These are phyloP conservation scores for Marcusenius ussheri DNA, from an alignment of 2,113 vertebrate species.

Conservation along the genomic window DNA sequence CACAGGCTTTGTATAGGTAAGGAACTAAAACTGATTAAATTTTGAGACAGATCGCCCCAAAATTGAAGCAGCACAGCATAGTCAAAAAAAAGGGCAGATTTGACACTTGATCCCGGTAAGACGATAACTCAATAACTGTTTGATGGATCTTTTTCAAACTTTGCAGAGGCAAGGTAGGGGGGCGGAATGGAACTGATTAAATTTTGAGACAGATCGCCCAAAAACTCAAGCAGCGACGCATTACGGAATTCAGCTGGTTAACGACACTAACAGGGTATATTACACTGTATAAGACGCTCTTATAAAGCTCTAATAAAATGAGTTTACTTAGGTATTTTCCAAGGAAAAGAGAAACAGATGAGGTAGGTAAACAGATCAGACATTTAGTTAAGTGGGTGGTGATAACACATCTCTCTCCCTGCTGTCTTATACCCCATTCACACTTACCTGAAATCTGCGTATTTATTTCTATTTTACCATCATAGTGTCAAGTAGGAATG, in stretches of 20 bases:
- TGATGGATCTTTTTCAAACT: not conserved
- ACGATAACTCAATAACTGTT: not conserved
- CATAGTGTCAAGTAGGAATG: not conserved
- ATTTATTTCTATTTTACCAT: not conserved
- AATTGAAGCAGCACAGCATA: not conserved
- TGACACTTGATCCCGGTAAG: not conserved
- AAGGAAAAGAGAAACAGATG: not conserved
- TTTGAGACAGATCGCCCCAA: not conserved
- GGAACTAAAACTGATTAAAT: not conserved
- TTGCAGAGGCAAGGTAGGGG: not conserved
- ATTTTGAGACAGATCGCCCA: not conserved
- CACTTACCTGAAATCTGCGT: not conserved
- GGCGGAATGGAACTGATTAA: not conserved
- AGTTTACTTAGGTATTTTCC: not conserved
- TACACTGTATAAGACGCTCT: not conserved
- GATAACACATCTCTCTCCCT: not conserved
- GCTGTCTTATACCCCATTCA: not conserved
- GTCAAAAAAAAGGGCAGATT: not conserved
- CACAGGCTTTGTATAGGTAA: not conserved
- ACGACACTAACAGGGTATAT: not conserved
- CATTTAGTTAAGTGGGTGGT: not conserved
- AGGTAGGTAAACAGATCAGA: not conserved
- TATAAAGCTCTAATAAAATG: not conserved
- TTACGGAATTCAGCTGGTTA: not conserved
- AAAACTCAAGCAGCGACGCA: not conserved